Base-by-base conservation (phyloP, 2,797 vertebrate genomes). In the Peromyscus melanophrys region DNA sequence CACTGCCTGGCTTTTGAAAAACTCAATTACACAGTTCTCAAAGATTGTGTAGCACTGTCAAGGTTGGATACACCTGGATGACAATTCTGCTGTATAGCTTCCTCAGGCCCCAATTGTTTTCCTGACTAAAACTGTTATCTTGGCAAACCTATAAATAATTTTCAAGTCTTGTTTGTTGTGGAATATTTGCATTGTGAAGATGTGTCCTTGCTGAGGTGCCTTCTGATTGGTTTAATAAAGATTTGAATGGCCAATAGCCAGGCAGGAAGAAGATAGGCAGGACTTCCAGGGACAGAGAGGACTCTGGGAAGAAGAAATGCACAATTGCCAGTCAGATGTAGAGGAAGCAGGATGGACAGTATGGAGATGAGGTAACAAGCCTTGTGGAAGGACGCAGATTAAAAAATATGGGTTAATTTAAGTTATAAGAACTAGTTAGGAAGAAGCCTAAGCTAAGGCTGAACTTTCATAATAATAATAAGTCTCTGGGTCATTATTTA, bases 81-180 rank as follows among this genome's bases (percentile, higher is more conserved):
- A 69, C 3, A 71, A 83, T 87, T 95, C 25, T 97, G 27, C 7
- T 43, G 71, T 82, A 71, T 43, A 89, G 55, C 14, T 90, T 95
- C 40, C 31, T 88, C 3, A 31, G 63, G 40, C 8, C 2, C 31
- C 52, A 92, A 40, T 4, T 94, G 77, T 59, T 97, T 80, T 90
- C 82, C 67, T 34, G 93, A 90, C 25, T 77, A 92, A 90, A 87
- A 94, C 40, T 93, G 49, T 34, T 94, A 90, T 65, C 19, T 61
- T 95, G 77, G 49, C 13, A 97, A 2, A 82, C 21, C 40, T 87
- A 37, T 9, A 90, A 21, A 71, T 90, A 88, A 92, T 88, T 95
- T 92, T 25, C 75, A 46, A 95, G 61, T 89, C 71, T 46, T 71
- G 3, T 37, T 73, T 94, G 34, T 55, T 73, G 69, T 73, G 69